Base-by-base conservation (phyloP, 2,113 vertebrate genomes). In the Loxodonta africana region DNA sequence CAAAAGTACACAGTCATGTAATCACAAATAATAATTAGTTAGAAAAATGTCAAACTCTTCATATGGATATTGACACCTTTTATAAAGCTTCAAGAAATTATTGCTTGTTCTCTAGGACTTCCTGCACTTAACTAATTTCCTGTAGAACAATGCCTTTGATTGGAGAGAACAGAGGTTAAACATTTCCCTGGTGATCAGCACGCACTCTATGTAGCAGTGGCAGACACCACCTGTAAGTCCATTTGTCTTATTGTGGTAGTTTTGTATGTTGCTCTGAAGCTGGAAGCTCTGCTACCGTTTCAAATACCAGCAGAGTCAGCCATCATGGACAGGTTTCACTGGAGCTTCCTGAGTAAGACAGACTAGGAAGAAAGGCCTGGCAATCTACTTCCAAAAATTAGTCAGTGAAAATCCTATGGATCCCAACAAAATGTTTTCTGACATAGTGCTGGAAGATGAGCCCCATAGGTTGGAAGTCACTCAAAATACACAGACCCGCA, bases 41-140 rank as follows among this genome's bases (percentile, higher is more conserved):
- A 87, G 90, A 83, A 85, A 77, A 92, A 44, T 53, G 41, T n/a
- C 46, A 44, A 44, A 30, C 65, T 76, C 48, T 88, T 91, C 63
- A 53, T 44, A 53, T 17, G 83, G 23, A n/a, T 1, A 2, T 53
- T 80, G 74, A 5, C 74, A 60, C 33, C 71, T 92, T 71, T 57
- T 81, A 74, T 57, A 78, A 93, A 92, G 65, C 81, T 48, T 76
- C 57, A 4, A 76, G 57, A 67, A 37, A 28, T 82, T 17, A 0
- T 23, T 65, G 67, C 33, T 8, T 30, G 53, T 93, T 81, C 33
- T 86, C 21, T 28, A 65, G 80, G 8, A 80, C 44, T 81, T 80
- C 10, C 82, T n/a, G 25, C 60, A 4, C 17, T 73, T 23, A 17
- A 37, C 46, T 80, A 14, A 28, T 53, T 41, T 90, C 23, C 15